Base-by-base conservation (phyloP, 2,797 vertebrate genomes). In the Danio aesculapii region DNA sequence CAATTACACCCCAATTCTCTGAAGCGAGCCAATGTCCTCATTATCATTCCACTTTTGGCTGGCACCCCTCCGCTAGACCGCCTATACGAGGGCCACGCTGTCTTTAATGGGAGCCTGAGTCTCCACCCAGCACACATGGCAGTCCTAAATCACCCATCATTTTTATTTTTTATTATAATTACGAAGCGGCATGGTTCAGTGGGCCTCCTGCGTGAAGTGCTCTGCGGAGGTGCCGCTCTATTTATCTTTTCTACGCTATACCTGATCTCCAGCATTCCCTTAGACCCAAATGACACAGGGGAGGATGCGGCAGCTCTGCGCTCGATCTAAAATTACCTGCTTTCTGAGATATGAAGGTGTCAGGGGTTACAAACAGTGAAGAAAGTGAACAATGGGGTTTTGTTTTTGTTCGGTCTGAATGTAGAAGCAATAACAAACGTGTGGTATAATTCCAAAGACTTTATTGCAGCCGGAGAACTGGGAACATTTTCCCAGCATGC, bases 1-100 rank as follows among this genome's bases (percentile, higher is more conserved):
- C 91, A 92, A 94, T 93, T 92, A 92, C 86, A 21, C 41, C 81
- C 84, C 87, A 89, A 90, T 92, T 88, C 91, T 88, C 87, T 86
- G 84, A 90, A 71, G 73, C 83, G 61, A 41, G 64, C 80, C 86
- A 84, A 86, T 79, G 73, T 86, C 90, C 85, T 89, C 83, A 84
- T 90, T 88, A 89, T 90, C 90, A 91, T 91, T 91, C 88, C 47
- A 67, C 84, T 83, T 84, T 84, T 68, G 30, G 79, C 76, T 70
- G 77, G 69, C 78, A 82, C 80, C 64, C 58, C 66, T 4, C 44
- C 68, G 85, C 90, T 69, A 61, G 67, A 66, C 72, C 55, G 50
- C 77, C 59, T 44, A 81, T 63, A 74, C 49, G 21, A 30, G 46
- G 52, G 66, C 71, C 64, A 75, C 57, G 2, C n/a, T 69, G 49